A percentile compares a stretch with the other conserved stretches of the same genome.
These are phyloP conservation scores for Toxostoma redivivum DNA, from an alignment of 2,113 vertebrate species.

Conservation along the genomic window DNA sequence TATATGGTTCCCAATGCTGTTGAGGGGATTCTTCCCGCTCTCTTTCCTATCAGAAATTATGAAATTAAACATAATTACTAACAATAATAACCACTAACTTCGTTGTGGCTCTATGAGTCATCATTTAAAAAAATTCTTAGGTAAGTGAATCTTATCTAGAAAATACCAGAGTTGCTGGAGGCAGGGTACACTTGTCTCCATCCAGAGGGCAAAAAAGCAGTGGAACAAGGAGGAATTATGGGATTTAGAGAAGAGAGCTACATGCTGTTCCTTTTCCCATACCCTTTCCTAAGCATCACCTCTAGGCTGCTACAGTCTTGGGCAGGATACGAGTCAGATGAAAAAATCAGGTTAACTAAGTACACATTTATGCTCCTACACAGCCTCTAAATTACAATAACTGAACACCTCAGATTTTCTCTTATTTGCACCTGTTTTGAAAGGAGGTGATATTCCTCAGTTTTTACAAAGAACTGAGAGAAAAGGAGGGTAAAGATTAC, in stretches of 20 bases:
- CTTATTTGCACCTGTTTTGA: background rate
- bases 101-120: background rate
- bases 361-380: background rate
- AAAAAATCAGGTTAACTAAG: background rate
- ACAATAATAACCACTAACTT: background rate
- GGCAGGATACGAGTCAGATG: background rate
- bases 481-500: background rate
- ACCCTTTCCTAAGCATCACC: background rate
- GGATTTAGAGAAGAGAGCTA: background rate
- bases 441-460: background rate
- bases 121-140: background rate
- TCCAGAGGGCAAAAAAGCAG: background rate
- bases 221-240: fast-evolving
- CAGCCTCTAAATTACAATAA: background rate
- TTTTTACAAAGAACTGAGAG: background rate
- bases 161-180: background rate
- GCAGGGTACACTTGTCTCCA: background rate
- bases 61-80: background rate
- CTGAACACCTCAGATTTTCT: background rate
- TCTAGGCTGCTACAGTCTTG: background rate
- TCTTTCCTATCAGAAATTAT: background rate
- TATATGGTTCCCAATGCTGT: background rate
- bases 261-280: background rate
- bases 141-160: background rate
- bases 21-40: background rate